Percentiles rank a stretch among this genome's conserved stretches.
These are phyloP conservation scores for Xiphophorus couchianus DNA, from an alignment of 2,113 vertebrate species.

Conservation along the genomic window DNA sequence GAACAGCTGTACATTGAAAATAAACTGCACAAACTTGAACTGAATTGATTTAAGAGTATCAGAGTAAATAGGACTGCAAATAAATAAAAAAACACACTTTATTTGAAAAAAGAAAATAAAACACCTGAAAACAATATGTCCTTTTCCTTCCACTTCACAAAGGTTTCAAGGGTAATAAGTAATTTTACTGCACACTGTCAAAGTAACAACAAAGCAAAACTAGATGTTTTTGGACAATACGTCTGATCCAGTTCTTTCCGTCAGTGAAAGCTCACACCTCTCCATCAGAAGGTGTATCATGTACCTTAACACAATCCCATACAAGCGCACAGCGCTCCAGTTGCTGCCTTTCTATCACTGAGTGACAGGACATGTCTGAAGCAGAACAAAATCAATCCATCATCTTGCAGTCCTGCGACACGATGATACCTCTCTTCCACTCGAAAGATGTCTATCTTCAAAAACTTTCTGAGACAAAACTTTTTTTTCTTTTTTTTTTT, in stretches of 20 bases:
- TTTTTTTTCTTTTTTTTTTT: background rate
- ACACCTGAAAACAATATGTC: background rate
- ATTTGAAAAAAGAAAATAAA: background rate
- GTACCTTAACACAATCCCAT: slow-evolving; percentile 39
- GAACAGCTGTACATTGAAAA: too few relatives aligned
- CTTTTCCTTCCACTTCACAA: background rate
- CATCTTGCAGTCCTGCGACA: slow-evolving; percentile 55
- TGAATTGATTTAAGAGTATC: background rate
- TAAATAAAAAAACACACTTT: background rate
- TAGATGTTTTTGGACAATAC: background rate
- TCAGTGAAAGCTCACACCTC: slow-evolving; percentile 15
- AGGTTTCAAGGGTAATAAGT: background rate
- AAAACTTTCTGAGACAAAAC: slow-evolving; percentile 24
- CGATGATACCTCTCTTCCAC: slow-evolving; percentile 50
- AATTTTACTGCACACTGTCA: background rate
- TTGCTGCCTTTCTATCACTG: slow-evolving; percentile 46
- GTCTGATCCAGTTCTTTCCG: background rate
- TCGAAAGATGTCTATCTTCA: slow-evolving; percentile 55
- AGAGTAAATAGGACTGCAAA: background rate
- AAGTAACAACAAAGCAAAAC: background rate
- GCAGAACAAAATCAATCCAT: slow-evolving; percentile 64
- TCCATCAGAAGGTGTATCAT: slow-evolving; percentile 38
- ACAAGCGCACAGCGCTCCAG: slow-evolving; percentile 13
- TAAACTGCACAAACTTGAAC: too few relatives aligned
- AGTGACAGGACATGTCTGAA: slow-evolving; percentile 60